Evolutionary conservation across 2,888 invertebrate genomes (phyloP), one percentile per base, ranked within the genome.

Genomic region (Oxytorus armatus): DNA sequence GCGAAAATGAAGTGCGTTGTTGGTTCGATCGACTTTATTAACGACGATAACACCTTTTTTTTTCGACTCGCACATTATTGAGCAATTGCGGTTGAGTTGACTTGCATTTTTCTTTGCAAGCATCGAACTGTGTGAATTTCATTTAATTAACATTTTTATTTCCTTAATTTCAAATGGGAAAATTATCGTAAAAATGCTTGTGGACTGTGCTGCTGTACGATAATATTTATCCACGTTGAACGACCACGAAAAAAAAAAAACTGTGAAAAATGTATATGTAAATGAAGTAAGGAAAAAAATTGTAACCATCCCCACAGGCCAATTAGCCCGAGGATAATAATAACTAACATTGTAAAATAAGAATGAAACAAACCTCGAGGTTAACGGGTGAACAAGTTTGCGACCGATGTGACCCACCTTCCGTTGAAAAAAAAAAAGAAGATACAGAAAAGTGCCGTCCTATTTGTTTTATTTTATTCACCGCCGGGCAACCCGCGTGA

Each of bases 251-350:
- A 23, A 16, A 44, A 63, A 23, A 42, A 16, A 2, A 25, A 29
- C n/a, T 47, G 11, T 10, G 44, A 33, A 21, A 8, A n/a, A 63
- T 29, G 14, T 2, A 29, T 3, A 51, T 7, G 44, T 23, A 29
- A 49, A 21, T 3, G 10, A 51, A 55, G 8, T 8, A 33, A 42
- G 25, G 44, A 11, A 4, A 61, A 61, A 53, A 55, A 69, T 36
- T 39, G 29, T 1, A 76, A 51, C 29, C 7, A 29, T 36, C 65
- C 70, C 21, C 49, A n/a, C 44, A 39, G 42, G 42, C 59, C 66
- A 73, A 73, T 73, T 78, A 73, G 59, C 72, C 44, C 8, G 57
- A 14, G n/a, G 49, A 59, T 59, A 51, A 44, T 66, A 73, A 73
- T 53, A 59, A 68, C 59, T 21, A 42, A 23, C 14, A 42, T 33